Base-by-base conservation (phyloP, 2,113 vertebrate genomes). In the Bubalus kerabau region DNA sequence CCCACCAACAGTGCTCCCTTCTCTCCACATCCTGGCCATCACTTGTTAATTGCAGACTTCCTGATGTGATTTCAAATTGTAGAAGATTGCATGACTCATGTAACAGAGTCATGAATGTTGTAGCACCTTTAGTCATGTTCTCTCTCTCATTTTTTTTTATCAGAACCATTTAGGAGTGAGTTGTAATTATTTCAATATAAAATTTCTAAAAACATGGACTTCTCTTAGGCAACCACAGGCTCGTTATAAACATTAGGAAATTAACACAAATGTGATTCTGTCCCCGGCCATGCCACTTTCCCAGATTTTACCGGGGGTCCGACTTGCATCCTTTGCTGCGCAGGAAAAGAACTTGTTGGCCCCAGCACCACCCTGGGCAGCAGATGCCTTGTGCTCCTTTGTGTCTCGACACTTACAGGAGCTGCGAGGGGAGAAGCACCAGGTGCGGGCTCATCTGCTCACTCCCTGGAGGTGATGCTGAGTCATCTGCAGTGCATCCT, bases 201-300 rank as follows among this genome's bases (percentile, higher is more conserved):
- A 84, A 71, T 87, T 56, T 91, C 82, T 89, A 16, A 36, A 52
- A 67, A 36, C 13, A 24, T 60, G 5, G 26, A 32, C 43, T 64
- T 62, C 11, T 52, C 3, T 74, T 71, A 56, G 11, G 7, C 67
- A 74, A 84, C 30, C 64, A 57, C 19, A 80, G 30, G 43, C 28
- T 50, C 1, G 0, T 50, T 82, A 6, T 52, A 46, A 82, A 92
- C 85, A 13, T 4, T 15, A 23, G 87, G 59, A 62, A 76, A 5
- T 46, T 23, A 46, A 54, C n/a, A 15, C 0, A 0, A 32, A 50
- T 2, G 9, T 2, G 0, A 3, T 48, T 50, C 71, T 82, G 2
- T 62, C 32, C 24, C 16, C 5, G 6, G 32, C 30, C 24, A 17
- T 32, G 11, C 5, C 32, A 57, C 19, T 13, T 7, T 13, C 2